Conservation (phyloP, 2,888 invertebrate genomes). For the Empis stercorea region DNA sequence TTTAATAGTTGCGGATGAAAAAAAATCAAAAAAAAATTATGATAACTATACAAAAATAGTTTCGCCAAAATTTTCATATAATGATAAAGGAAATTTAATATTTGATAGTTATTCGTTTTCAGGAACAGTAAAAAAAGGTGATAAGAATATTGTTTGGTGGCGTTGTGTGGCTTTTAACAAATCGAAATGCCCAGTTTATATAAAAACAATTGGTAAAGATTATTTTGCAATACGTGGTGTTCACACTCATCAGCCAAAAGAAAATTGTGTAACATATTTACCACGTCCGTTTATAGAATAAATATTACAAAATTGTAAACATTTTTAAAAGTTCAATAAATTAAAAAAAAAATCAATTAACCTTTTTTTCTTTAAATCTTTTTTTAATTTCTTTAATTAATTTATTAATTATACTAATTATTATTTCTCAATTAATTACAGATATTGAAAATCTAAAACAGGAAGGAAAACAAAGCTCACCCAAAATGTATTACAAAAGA, state of each 20-base stretch:
- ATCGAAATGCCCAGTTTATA: slow-evolving; percentile 22
- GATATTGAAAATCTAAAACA: background rate
- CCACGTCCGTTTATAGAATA: background rate
- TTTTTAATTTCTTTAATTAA: too few relatives aligned
- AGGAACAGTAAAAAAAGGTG: slow-evolving; percentile 20
- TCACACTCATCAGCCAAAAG: slow-evolving; percentile 29
- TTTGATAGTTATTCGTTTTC: slow-evolving; percentile 24
- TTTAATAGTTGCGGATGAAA: background rate
- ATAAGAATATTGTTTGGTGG: slow-evolving; percentile 25
- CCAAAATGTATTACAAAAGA: slow-evolving; percentile 17
- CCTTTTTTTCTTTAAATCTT: background rate
- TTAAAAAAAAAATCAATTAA: too few relatives aligned
- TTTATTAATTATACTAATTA: too few relatives aligned
- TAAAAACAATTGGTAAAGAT: slow-evolving; percentile 27
- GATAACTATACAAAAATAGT: background rate
- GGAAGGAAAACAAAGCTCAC: slow-evolving; percentile 8
- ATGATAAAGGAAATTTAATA: slow-evolving; percentile 29
- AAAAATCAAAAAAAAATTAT: background rate
- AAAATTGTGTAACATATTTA: background rate
- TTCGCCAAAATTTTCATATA: slow-evolving; percentile 21
- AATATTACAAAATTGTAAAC: background rate
- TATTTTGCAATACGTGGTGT: slow-evolving; percentile 18
- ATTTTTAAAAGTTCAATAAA: background rate
- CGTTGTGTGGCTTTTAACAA: slow-evolving; percentile 26
- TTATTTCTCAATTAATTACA: background rate